A percentile compares a stretch with the other conserved stretches of the same genome.
These are phyloP conservation scores for Neuroterus valhalla DNA, from an alignment of 1,140 invertebrate genomes.

Conservation along the genomic window DNA sequence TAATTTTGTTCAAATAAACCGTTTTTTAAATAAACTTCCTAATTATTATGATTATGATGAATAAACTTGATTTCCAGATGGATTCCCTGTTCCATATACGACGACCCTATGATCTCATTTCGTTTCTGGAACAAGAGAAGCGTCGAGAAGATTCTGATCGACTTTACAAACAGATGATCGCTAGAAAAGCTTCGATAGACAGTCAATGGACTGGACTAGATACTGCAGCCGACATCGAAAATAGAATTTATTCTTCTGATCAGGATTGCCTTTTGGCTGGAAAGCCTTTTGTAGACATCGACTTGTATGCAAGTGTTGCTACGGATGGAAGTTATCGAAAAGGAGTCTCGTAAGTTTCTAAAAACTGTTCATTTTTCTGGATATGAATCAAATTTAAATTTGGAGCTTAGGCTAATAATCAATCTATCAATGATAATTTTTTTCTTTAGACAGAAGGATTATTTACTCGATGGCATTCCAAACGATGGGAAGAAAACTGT, in stretches of 20 bases:
- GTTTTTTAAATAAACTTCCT: too few relatives aligned
- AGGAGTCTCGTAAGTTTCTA: conserved; percentile 64
- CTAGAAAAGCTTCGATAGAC: conserved; percentile 80
- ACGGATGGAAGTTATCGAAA: conserved; percentile 74
- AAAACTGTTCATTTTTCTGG: neutral
- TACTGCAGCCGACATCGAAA: conserved; percentile 78
- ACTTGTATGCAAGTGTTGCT: conserved; percentile 81
- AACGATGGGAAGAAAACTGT: conserved; percentile 51
- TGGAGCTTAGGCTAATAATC: too few relatives aligned
- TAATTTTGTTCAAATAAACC: too few relatives aligned
- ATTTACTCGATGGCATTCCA: conserved; percentile 55
- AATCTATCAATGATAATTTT: conserved; percentile 23
- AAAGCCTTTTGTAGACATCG: conserved; percentile 79
- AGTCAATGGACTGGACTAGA: conserved; percentile 79
- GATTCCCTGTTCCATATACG: conserved; percentile 87
- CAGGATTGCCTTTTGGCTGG: conserved; percentile 81
- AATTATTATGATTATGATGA: too few relatives aligned
- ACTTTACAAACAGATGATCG: conserved; percentile 80
- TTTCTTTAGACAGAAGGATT: conserved; percentile 62
- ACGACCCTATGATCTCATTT: conserved; percentile 86
- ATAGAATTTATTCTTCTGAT: conserved; percentile 80
- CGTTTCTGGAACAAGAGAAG: conserved; percentile 88
- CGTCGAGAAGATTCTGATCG: conserved; percentile 79
- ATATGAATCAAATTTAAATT: too few relatives aligned
- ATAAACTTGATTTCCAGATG: conserved; percentile 74